These are phyloP conservation scores for Struthidea cinerea DNA, from an alignment of 2,113 vertebrate genomes.

Conservation along the genomic window DNA sequence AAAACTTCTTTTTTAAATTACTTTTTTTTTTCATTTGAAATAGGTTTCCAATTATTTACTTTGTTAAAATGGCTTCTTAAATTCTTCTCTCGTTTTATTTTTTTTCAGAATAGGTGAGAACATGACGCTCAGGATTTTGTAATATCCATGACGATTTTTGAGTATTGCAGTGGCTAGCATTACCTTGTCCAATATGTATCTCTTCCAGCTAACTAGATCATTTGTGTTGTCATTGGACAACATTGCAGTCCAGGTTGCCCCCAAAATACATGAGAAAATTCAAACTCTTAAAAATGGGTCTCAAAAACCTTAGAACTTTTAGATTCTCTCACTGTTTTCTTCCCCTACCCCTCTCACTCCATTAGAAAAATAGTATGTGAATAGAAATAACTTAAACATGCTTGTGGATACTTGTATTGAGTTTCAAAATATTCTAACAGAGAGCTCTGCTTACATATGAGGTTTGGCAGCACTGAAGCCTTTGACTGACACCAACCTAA, in stretches of 20 bases:
- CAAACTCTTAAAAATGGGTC: background rate
- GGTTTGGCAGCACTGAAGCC: background rate
- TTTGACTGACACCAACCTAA: background rate
- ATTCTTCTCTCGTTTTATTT: background rate
- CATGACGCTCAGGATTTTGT: background rate
- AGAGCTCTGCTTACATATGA: background rate
- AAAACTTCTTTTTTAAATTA: background rate
- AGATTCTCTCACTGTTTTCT: background rate
- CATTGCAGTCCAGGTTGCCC: background rate
- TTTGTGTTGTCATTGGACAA: background rate
- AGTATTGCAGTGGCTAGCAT: background rate
- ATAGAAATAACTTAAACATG: background rate
- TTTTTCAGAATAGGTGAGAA: background rate
- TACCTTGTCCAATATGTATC: background rate
- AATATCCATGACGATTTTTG: background rate
- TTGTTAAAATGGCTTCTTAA: background rate
- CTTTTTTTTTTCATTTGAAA: background rate
- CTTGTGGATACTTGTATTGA: background rate
- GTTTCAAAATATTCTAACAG: background rate
- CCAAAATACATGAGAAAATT: background rate
- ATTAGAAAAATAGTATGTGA: background rate
- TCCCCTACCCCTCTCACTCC: accelerated
- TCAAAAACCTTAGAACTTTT: background rate
- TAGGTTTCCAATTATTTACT: background rate
- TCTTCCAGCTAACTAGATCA: background rate